These are phyloP conservation scores for Antechinus flavipes DNA, from an alignment of 2,113 vertebrate genomes.

Conservation along the genomic window DNA sequence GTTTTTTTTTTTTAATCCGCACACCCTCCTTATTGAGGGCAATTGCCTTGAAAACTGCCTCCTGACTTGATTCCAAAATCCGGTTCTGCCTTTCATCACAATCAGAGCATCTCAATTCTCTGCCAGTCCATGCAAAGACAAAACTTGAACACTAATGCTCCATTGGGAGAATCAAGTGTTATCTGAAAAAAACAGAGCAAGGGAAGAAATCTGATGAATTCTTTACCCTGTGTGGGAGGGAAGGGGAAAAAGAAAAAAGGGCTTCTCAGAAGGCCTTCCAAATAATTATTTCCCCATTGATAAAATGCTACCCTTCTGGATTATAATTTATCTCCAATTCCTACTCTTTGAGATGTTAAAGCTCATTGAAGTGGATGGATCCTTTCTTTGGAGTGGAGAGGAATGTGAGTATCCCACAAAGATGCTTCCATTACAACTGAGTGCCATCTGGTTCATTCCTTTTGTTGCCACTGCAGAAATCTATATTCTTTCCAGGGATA, in stretches of 20 bases:
- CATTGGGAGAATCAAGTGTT: not conserved
- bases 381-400: not conserved
- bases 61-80: conserved; percentile 12
- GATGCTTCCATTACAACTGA: not conserved
- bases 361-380: not conserved
- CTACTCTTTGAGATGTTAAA: not conserved
- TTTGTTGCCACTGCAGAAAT: not conserved
- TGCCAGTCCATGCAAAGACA: not conserved
- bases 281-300: not conserved
- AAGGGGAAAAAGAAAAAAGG: not conserved
- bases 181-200: not conserved
- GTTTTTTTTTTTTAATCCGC: not conserved
- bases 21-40: not conserved
- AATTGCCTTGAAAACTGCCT: conserved; percentile 28
- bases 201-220: not conserved
- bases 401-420: not conserved
- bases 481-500: not conserved
- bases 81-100: conserved; percentile 9
- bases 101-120: not conserved
- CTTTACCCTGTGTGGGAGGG: not conserved
- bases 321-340: not conserved
- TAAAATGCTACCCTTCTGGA: conserved; percentile 3
- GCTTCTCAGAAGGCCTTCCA: conserved; percentile 32
- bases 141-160: not conserved
- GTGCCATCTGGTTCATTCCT: not conserved